Base-by-base conservation (phyloP, 2,888 invertebrate species). In the Fragum whitleyi region DNA sequence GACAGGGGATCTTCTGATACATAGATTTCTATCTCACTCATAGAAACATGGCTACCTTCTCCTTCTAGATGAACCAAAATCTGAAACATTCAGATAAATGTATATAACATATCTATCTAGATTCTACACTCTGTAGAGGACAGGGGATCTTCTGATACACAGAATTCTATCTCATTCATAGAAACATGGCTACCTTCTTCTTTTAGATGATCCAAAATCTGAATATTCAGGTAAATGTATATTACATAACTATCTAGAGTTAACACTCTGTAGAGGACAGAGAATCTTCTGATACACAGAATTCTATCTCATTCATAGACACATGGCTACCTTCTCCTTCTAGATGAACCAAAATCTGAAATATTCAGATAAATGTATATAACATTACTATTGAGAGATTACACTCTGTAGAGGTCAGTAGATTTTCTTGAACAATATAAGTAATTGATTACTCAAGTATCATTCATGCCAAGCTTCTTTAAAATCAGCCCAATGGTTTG, bases 361-460 rank as follows among this genome's bases (percentile, higher is more conserved):
- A 80, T 26, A 9, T 6, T 36, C 9, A 36, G 32, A 51, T 3
- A 76, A 55, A n/a, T 36, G 47, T 9, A 47, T 26, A 14, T 36
- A 26, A 9, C 3, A 47, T 47, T 26, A 86, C 87, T 19, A 75
- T 65, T 74, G 88, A 90, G 0, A 83, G 84, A 19, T 86, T 88
- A n/a, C n/a, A n/a, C 76, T 90, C 90, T 28, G 65, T 32, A 5
- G 62, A 70, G 7, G 77, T 77, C 16, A 69, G 59, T 0, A 90
- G 89, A 67, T 90, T 88, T 69, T 91, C 91, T 26, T 84, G n/a
- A n/a, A n/a, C n/a, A n/a, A n/a, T n/a, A n/a, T n/a, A n/a, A 2
- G 9, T 19, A 61, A 28, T 16, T 28, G 2, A 57, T 19, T 47
- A 47, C n/a, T n/a, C n/a, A n/a, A n/a, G n/a, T n/a, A n/a, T n/a